A percentile compares a stretch with the other conserved stretches of the same genome.
Conservation (phyloP, 2,113 vertebrate species). For the Oxyura jamaicensis region DNA sequence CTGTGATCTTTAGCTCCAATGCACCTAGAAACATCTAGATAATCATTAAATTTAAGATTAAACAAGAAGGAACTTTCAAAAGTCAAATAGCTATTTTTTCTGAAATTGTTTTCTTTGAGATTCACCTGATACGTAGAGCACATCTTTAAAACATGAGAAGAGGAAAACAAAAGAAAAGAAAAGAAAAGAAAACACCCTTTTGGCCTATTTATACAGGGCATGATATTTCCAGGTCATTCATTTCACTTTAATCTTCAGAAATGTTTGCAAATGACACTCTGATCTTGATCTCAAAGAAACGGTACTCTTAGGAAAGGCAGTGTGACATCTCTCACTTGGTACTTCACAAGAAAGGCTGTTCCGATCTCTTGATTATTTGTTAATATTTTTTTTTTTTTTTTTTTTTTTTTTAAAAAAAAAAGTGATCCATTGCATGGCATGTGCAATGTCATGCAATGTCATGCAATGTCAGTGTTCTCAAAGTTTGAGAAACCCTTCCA, state of each 20-base stretch:
- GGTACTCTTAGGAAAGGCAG: not conserved
- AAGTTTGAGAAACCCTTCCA: not conserved
- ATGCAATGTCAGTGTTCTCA: not conserved
- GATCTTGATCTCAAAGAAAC: not conserved
- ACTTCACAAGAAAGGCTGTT: not conserved
- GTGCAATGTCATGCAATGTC: no score
- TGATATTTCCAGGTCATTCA: not conserved
- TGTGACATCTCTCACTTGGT: not conserved
- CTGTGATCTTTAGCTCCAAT: not conserved
- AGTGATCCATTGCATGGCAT: not conserved
- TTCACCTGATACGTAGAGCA: not conserved
- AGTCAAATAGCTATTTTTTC: not conserved
- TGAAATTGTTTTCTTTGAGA: not conserved
- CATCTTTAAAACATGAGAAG: not conserved
- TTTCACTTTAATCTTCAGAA: not conserved
- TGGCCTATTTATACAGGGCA: not conserved
- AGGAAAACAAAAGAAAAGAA: no score
- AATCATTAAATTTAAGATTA: not conserved
- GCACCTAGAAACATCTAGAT: not conserved
- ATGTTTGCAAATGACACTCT: not conserved
- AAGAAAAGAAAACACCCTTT: not conserved
- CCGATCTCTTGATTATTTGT: no score
- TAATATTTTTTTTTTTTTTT: no score
- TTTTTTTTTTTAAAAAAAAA: not conserved
- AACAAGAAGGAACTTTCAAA: not conserved